These are phyloP conservation scores for Hephaestus fuliginosus DNA, from an alignment of 2,797 vertebrate genomes.

Conservation along the genomic window DNA sequence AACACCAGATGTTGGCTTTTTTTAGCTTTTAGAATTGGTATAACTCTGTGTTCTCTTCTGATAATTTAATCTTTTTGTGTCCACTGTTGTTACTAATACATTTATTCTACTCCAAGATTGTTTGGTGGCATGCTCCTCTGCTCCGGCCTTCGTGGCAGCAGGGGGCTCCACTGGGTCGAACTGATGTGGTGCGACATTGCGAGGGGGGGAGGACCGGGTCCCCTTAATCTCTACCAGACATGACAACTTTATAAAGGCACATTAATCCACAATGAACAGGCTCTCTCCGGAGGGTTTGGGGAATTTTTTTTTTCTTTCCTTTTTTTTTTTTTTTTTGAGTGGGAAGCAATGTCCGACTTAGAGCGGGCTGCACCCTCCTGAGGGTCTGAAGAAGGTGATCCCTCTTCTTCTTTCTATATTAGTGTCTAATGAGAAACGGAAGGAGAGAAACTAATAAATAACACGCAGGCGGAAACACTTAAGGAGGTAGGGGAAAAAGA, in stretches of 20 bases:
- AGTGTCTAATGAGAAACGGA: constrained; percentile 35
- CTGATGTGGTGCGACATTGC: background rate
- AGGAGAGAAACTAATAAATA: constrained; percentile 28
- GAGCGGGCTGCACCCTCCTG: constrained; percentile 24
- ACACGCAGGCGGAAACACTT: constrained; percentile 9
- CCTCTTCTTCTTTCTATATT: constrained; percentile 47
- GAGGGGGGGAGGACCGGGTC: constrained; percentile 18
- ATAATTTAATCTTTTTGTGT: background rate
- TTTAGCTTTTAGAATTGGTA: background rate
- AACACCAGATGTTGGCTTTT: constrained; percentile 31
- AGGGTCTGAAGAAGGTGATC: constrained; percentile 40
- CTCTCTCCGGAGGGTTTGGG: constrained; percentile 50
- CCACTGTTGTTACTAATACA: background rate
- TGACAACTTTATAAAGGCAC: constrained; percentile 66
- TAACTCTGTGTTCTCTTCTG: background rate
- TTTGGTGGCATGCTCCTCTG: background rate
- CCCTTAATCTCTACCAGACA: constrained; percentile 60
- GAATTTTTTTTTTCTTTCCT: background rate
- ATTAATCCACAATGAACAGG: constrained; percentile 58
- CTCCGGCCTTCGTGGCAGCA: constrained; percentile 29
- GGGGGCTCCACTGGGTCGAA: constrained; percentile 52
- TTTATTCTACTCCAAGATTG: background rate
- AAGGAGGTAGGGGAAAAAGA: background rate
- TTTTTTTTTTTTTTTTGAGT: constrained; percentile 5
- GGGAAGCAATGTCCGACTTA: constrained; percentile 24